These are phyloP conservation scores for Acanthurus lineatus DNA, from an alignment of 2,797 vertebrate species.

Conservation along the genomic window DNA sequence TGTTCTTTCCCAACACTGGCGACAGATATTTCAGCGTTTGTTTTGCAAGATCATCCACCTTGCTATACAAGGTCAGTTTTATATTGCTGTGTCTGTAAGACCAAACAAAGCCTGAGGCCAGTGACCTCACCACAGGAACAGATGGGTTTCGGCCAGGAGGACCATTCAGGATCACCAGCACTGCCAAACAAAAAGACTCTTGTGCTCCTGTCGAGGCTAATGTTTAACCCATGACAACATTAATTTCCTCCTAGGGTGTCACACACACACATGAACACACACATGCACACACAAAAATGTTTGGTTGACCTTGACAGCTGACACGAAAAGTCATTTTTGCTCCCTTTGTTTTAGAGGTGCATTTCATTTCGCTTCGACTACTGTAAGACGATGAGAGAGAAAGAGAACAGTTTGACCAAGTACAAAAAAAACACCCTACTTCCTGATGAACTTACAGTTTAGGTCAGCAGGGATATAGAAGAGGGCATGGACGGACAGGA, in stretches of 20 bases:
- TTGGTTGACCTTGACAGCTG: slow-evolving; percentile 31
- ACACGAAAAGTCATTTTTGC: slow-evolving; percentile 32
- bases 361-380: slow-evolving; percentile 6
- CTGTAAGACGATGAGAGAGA: background rate
- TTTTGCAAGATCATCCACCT: slow-evolving; percentile 27
- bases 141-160: slow-evolving; percentile 5
- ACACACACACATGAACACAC: background rate
- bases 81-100: slow-evolving; percentile 1
- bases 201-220: slow-evolving; percentile 54
- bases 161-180: slow-evolving; percentile 8
- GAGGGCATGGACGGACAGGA: background rate
- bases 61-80: background rate
- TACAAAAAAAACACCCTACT: background rate
- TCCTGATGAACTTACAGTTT: background rate
- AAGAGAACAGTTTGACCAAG: background rate
- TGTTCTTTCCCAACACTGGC: background rate
- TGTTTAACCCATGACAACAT: slow-evolving; percentile 50
- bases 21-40: background rate
- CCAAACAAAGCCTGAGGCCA: slow-evolving; percentile 20
- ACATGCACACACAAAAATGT: background rate
- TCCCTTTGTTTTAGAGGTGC: slow-evolving; percentile 18
- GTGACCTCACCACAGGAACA: slow-evolving; percentile 35
- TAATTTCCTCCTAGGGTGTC: slow-evolving; percentile 42
- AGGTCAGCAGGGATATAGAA: background rate
- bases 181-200: slow-evolving; percentile 47